A percentile compares a stretch with the other conserved stretches of the same genome.
phyloP scores from a whole-genome alignment of 2,113 vertebrate species.

The Halichoerus grypus region DNA sequence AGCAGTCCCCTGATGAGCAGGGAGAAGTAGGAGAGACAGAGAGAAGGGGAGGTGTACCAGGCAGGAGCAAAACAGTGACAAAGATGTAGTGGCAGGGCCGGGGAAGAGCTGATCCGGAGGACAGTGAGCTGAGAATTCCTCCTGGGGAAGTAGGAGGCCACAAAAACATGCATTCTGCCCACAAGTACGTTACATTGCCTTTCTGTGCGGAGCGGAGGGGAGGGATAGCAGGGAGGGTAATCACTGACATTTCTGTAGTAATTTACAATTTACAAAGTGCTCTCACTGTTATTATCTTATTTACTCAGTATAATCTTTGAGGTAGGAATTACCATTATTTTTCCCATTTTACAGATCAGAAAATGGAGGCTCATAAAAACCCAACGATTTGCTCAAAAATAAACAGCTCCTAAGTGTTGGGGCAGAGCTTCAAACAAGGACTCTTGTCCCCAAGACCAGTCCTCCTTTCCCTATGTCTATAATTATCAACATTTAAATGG shows the following conservation, averaged over 20 bases:
- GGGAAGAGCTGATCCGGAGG: not conserved
- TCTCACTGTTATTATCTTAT: not conserved
- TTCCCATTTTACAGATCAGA: slow-evolving; percentile 1
- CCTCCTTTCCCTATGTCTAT: not conserved
- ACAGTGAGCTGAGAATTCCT: not conserved
- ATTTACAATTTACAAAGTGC: not conserved
- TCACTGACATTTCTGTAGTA: not conserved
- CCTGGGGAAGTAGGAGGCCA: not conserved
- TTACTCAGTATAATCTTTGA: not conserved
- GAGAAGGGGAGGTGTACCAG: not conserved
- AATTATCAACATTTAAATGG: not conserved
- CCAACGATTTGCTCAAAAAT: not conserved
- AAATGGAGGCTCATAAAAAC: slow-evolving; percentile 48
- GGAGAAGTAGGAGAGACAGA: not conserved
- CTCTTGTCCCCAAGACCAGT: not conserved
- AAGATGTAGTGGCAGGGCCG: not conserved
- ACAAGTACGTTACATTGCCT: not conserved
- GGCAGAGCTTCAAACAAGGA: not conserved
- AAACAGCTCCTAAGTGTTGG: not conserved
- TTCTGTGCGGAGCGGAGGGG: not conserved
- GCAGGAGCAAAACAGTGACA: not conserved
- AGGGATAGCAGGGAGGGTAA: not conserved
- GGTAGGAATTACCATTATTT: not conserved
- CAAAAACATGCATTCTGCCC: not conserved
- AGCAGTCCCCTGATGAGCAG: not conserved